Evolutionary conservation across 2,113 vertebrate species (phyloP), one percentile per base, ranked within the genome.

Genomic region (Castor canadensis): DNA sequence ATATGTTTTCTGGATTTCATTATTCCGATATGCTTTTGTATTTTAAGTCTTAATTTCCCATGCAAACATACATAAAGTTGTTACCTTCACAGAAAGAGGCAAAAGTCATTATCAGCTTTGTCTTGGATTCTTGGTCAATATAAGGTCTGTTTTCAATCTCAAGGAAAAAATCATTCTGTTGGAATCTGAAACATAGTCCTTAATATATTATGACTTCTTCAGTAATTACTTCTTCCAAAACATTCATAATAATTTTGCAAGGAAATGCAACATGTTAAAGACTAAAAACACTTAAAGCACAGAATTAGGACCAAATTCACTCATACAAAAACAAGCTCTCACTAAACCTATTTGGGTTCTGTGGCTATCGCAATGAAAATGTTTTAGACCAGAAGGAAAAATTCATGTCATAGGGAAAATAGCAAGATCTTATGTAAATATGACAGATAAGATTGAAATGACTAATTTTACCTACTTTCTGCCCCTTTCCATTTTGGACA

Each of bases 401-500:
- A 40, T 64, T 38, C 76, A 43, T 24, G 13, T 54, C 67, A 69
- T 1, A 60, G 19, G 16, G 20, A 52, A 24, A 80, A 75, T 52
- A 54, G 77, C 38, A 38, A 49, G 17, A 26, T 58, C 91, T 71
- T 35, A 43, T 60, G 58, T 72, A 54, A 96, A 52, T 32, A 62
- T 49, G 43, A 64, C 19, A 75, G 13, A n/a, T 52, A 89, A 71
- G n/a, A 43, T 40, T 17, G 47, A 62, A 83, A 77, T 43, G 28
- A 7, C 35, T 40, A 49, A 67, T 84, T 95, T 96, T 93, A 56
- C 30, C 38, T 85, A 13, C 81, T 45, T 88, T 90, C 60, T 82
- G 72, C 12, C 87, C 30, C 49, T 92, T 12, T 56, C 11, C 38
- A 79, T 73, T 77, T 69, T 45, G n/a, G 10, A 83, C 11, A 71